Base-by-base conservation (phyloP, 2,113 vertebrate species). In the Leptosomus discolor region DNA sequence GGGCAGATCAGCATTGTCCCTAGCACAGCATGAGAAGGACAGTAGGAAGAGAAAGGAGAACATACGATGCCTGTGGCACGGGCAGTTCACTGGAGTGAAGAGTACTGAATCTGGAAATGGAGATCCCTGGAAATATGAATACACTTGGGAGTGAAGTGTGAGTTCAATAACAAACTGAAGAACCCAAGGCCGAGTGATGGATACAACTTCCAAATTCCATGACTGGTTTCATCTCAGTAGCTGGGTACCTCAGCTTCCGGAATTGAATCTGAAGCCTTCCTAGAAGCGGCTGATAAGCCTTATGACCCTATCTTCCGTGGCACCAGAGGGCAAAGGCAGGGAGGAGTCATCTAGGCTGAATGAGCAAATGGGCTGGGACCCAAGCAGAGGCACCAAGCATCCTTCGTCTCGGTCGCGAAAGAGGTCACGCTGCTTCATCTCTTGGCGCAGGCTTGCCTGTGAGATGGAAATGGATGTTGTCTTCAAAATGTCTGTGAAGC, bases 41-140 rank as follows among this genome's bases (percentile, higher is more conserved):
- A 60, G 26, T 1, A 61, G 37, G 34, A 54, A 54, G n/a, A 18
- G 8, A n/a, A 36, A 67, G 45, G 21, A 82, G 11, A 32, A 39
- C 19, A 4, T 13, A 7, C 0, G 0, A 11, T 37, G 41, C 9
- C 51, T 67, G 36, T 53, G 63, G 24, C 39, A 7, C 19, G 61
- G 60, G 27, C 39, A 68, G 15, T 29, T 88, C 12, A 7, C 27
- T 36, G 20, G 53, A 32, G n/a, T 8, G 54, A 34, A 53, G 76
- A 41, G 15, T 39, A 9, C 9, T 46, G 48, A 2, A 1, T 34
- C 12, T 88, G 67, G 70, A 69, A 76, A 34, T 1, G 4, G 69
- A 67, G 77, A 27, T 48, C 36, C 19, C 63, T 83, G 61, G 73
- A 64, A 48, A 56, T 53, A 15, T 18, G 70, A 41, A 36, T 13